Conservation (phyloP, 1,140 invertebrate genomes). For the Brachionus rotundiformis region DNA sequence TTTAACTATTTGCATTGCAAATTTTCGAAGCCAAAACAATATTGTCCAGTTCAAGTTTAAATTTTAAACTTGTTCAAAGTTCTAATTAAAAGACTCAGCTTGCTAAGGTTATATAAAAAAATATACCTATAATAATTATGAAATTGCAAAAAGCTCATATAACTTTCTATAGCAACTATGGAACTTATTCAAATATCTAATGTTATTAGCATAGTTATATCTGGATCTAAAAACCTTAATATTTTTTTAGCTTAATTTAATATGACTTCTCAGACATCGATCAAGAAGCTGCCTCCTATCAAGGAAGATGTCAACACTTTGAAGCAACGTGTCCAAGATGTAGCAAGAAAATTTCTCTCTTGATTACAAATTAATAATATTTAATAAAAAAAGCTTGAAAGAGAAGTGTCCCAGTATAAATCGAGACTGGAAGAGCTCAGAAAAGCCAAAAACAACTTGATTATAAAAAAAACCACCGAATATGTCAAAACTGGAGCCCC, state of each 20-base stretch:
- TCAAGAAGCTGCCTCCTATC: constrained; percentile 28
- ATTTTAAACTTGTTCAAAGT: not conserved
- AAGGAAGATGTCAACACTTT: constrained; percentile 39
- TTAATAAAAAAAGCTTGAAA: constrained; percentile 20
- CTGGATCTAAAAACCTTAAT: too few relatives aligned
- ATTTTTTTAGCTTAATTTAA: not conserved
- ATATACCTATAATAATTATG: not conserved
- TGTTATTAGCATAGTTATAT: not conserved
- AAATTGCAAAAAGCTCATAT: not conserved
- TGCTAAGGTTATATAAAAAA: not conserved
- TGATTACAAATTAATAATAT: not conserved
- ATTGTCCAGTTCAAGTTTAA: not conserved
- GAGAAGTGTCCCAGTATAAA: constrained; percentile 31
- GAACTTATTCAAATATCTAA: constrained; percentile 17
- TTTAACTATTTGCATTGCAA: not conserved
- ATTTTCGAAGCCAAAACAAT: not conserved
- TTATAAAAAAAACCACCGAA: constrained; percentile 49
- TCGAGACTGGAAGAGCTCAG: constrained; percentile 40
- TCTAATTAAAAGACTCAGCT: not conserved
- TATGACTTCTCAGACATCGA: constrained; percentile 33
- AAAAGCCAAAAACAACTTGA: constrained; percentile 45
- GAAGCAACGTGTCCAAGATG: constrained; percentile 39
- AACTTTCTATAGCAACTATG: constrained; percentile 17
- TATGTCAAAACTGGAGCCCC: constrained; percentile 34
- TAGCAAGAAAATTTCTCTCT: not conserved